These are phyloP conservation scores for Platichthys stellatus DNA, from an alignment of 2,113 vertebrate genomes.

Conservation along the genomic window DNA sequence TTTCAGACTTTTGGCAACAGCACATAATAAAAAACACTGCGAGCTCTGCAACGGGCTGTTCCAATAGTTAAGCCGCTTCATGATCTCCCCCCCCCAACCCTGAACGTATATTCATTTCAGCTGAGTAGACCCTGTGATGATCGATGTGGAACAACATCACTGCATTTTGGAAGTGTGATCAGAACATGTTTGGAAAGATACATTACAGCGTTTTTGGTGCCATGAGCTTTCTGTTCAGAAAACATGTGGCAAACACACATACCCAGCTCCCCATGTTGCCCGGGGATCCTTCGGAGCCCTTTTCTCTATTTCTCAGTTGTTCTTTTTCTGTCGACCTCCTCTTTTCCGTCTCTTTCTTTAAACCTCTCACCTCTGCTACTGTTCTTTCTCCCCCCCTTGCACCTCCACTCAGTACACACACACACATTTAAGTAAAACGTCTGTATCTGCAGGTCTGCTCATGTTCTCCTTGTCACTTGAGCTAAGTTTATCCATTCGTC, in stretches of 20 bases:
- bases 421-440: slow-evolving; percentile 22
- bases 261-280: slow-evolving; percentile 77
- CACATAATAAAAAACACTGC: slow-evolving; percentile 67
- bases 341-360: slow-evolving; percentile 26
- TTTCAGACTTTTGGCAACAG: slow-evolving; percentile 43
- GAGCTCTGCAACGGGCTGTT: slow-evolving; percentile 16
- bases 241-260: slow-evolving; percentile 66
- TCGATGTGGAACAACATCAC: slow-evolving; percentile 67
- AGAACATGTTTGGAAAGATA: slow-evolving; percentile 61
- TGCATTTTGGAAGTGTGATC: slow-evolving; percentile 51
- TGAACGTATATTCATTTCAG: slow-evolving; percentile 41
- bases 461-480: slow-evolving; percentile 41
- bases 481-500: slow-evolving; percentile 43
- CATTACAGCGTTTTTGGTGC: slow-evolving; percentile 39
- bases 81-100: background rate
- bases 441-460: slow-evolving; percentile 62
- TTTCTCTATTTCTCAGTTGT: slow-evolving; percentile 31
- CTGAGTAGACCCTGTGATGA: slow-evolving; percentile 42
- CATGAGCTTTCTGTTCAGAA: slow-evolving; percentile 43
- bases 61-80: slow-evolving; percentile 35
- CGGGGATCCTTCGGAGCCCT: slow-evolving; percentile 76
- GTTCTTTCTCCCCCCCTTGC: background rate
- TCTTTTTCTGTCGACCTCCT: slow-evolving; percentile 42
- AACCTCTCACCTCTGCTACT: slow-evolving; percentile 19
- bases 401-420: slow-evolving; percentile 1